These are phyloP conservation scores for Ceratoteleas bidentatus DNA, from an alignment of 1,140 invertebrate genomes.

Conservation along the genomic window DNA sequence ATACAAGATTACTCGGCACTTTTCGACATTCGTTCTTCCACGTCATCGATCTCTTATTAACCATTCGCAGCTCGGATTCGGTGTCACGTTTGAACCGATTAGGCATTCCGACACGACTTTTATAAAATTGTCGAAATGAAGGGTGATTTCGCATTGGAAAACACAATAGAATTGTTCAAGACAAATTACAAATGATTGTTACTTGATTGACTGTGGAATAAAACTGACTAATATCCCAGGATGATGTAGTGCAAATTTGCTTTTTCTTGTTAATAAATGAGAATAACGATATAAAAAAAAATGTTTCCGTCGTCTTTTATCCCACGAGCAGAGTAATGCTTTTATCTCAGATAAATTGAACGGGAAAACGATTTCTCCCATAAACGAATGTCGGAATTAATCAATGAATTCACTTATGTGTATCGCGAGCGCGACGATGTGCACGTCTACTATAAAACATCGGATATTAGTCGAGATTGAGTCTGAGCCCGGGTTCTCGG, in stretches of 20 bases:
- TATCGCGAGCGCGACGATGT: conserved; percentile 26
- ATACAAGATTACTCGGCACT: conserved; percentile 45
- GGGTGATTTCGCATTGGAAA: too few species aligned
- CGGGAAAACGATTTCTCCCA: conserved; percentile 8
- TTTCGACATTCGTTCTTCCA: conserved; percentile 32
- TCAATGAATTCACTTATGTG: conserved; percentile 38
- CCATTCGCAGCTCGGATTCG: conserved; percentile 41
- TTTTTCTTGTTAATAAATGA: too few species aligned
- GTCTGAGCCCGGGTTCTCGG: conserved; percentile 66
- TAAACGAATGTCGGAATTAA: conserved; percentile 18
- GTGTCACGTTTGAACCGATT: too few species aligned
- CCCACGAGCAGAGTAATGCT: neutral
- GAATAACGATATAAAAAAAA: neutral
- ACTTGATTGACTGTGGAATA: too few species aligned
- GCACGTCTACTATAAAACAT: conserved; percentile 68
- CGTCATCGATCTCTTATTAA: conserved; percentile 54
- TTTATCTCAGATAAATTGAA: neutral
- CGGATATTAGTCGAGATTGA: conserved; percentile 78
- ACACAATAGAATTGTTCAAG: too few species aligned
- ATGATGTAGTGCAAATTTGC: too few species aligned
- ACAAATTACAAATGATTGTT: too few species aligned
- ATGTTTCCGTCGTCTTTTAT: neutral
- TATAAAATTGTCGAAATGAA: too few species aligned
- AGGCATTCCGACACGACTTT: too few species aligned
- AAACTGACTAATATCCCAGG: too few species aligned